Conservation (phyloP, 2,797 vertebrate genomes). For the Stomatorhinus walkeri region DNA sequence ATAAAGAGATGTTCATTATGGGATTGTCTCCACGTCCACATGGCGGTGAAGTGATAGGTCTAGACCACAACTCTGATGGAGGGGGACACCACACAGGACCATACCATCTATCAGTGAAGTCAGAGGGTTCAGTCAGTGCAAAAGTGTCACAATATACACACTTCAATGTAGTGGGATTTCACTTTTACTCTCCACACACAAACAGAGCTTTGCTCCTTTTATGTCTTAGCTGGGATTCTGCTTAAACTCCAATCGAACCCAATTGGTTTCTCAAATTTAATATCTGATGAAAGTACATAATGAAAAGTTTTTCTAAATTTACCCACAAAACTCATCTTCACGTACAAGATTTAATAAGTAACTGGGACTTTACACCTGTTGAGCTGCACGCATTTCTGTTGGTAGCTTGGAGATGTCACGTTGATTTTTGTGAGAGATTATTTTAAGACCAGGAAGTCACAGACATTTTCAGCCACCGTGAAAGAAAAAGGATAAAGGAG, state of each 20-base stretch:
- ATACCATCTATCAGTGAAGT: neutral
- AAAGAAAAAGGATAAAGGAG: neutral
- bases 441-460: neutral
- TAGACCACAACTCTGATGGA: neutral
- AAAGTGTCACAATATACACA: neutral
- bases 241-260: neutral
- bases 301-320: neutral
- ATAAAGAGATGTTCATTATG: constrained; percentile 34
- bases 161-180: too few species aligned
- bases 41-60: neutral
- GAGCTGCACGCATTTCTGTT: neutral
- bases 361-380: neutral
- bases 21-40: constrained; percentile 34
- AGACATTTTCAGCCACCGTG: neutral
- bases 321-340: neutral
- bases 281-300: neutral
- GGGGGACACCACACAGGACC: neutral
- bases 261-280: neutral
- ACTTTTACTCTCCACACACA: neutral
- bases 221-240: neutral
- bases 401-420: neutral
- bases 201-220: neutral
- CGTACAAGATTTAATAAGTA: neutral
- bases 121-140: neutral
- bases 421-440: neutral